Conservation (phyloP, 2,888 invertebrate genomes). For the Chrysodeixis includens region DNA sequence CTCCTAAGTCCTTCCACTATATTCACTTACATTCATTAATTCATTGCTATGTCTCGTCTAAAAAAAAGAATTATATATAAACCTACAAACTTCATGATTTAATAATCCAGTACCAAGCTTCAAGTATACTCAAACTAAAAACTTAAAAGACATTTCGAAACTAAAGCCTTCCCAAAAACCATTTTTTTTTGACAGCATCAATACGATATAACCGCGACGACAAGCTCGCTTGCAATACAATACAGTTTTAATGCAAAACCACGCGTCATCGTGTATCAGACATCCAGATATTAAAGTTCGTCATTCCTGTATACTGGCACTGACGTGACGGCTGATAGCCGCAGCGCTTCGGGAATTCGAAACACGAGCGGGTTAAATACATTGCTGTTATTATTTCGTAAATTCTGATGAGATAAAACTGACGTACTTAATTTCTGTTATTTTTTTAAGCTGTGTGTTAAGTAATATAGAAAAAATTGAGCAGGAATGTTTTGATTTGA, state of each 20-base stretch:
- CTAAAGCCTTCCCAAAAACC: not conserved
- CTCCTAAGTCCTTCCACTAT: too few relatives aligned
- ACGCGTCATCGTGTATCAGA: slow-evolving; percentile 42
- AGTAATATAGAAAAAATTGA: too few relatives aligned
- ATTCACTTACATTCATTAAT: too few relatives aligned
- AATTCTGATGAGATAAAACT: slow-evolving; percentile 14
- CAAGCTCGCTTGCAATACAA: slow-evolving; percentile 9
- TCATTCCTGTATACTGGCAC: slow-evolving; percentile 45
- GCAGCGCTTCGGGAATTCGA: slow-evolving; percentile 51
- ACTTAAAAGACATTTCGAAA: too few relatives aligned
- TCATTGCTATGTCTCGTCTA: too few relatives aligned
- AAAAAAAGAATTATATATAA: too few relatives aligned
- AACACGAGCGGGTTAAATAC: slow-evolving; percentile 45
- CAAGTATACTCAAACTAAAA: too few relatives aligned
- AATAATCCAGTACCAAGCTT: too few relatives aligned
- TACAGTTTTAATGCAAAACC: slow-evolving; percentile 46
- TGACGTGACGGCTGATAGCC: slow-evolving; percentile 55
- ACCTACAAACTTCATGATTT: too few relatives aligned
- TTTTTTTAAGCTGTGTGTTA: not conserved
- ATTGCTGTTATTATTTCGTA: slow-evolving; percentile 48
- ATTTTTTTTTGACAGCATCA: not conserved
- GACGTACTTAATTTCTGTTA: not conserved
- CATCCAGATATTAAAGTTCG: slow-evolving; percentile 53
- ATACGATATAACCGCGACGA: not conserved
- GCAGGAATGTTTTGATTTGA: too few relatives aligned